Base-by-base conservation (phyloP, 2,113 vertebrate species). In the Gavia stellata region DNA sequence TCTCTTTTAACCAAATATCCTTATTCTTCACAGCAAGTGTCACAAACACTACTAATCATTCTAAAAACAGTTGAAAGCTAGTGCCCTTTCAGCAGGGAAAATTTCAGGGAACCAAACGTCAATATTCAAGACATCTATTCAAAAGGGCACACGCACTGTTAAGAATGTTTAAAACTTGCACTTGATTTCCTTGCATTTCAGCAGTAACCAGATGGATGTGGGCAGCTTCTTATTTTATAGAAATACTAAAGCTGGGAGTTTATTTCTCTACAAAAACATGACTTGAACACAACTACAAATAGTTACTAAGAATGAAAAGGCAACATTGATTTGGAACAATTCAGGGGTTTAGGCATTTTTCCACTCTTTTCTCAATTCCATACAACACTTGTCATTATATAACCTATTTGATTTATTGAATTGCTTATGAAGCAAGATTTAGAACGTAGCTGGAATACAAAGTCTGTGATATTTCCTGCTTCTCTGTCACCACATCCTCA, bases 401-500 rank as follows among this genome's bases (percentile, higher is more conserved):
- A 88, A 88, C 68, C 40, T 86, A 74, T 67, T 4, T 79, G 82
- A 94, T 94, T 91, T 81, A 91, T 79, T 94, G 83, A 89, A 92
- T 7, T 87, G 86, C 77, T 89, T 86, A 88, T 75, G 83, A 86
- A 92, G 86, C 58, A 93, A 86, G 83, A 83, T 72, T 94, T 72
- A 87, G 86, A 91, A 86, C 12, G 24, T 55, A 79, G 73, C 12
- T 71, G 80, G 72, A 92, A 91, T 72, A 31, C 83, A 91, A 94
- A 91, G 77, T 52, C 86, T 89, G 68, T 2, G 44, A 96, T 68
- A 87, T 81, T 94, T 94, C 92, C 80, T 89, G 56, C 86, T 93
- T 78, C 49, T 79, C 65, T 88, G 86, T 91, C 86, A 92, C 89
- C 94, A 96, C 84, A 91, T 91, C 93, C 91, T 94, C 56, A 91